Evolutionary conservation across 2,888 invertebrate genomes (phyloP).

Genomic region (Diploptera punctata): DNA sequence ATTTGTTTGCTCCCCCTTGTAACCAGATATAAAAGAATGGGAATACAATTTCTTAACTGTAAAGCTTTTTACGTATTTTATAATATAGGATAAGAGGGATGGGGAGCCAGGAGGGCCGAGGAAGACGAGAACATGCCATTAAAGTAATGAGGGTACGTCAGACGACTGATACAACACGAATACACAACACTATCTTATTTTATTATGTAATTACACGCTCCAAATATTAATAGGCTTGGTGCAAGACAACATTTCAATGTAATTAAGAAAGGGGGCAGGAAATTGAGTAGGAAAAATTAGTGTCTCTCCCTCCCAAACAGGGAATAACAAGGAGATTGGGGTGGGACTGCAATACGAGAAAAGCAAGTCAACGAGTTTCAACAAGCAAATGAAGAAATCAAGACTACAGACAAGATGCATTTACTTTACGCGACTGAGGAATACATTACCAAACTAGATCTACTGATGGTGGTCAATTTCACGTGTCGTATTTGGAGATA

Average conservation of each 20-base stretch:
- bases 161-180: not conserved
- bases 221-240: constrained; percentile 42
- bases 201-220: constrained; percentile 44
- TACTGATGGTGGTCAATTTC: too few relatives aligned
- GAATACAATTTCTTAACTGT: too few relatives aligned
- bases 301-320: constrained; percentile 35
- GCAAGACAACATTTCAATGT: constrained; percentile 43
- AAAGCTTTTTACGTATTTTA: not conserved
- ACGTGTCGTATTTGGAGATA: too few relatives aligned
- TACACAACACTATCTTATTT: constrained; percentile 34
- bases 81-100: not conserved
- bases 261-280: constrained; percentile 43
- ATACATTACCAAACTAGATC: too few relatives aligned
- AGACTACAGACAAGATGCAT: too few relatives aligned
- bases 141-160: constrained; percentile 21
- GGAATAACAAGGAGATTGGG: constrained; percentile 30
- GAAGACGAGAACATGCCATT: constrained; percentile 10
- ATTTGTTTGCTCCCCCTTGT: too few relatives aligned
- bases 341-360: not conserved
- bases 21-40: too few relatives aligned
- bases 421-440: too few relatives aligned
- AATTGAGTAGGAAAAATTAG: constrained; percentile 54
- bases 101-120: not conserved
- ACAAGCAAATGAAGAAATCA: not conserved
- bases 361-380: not conserved